These are phyloP conservation scores for Neodiprion lecontei DNA, from an alignment of 1,140 invertebrate genomes.

Conservation along the genomic window DNA sequence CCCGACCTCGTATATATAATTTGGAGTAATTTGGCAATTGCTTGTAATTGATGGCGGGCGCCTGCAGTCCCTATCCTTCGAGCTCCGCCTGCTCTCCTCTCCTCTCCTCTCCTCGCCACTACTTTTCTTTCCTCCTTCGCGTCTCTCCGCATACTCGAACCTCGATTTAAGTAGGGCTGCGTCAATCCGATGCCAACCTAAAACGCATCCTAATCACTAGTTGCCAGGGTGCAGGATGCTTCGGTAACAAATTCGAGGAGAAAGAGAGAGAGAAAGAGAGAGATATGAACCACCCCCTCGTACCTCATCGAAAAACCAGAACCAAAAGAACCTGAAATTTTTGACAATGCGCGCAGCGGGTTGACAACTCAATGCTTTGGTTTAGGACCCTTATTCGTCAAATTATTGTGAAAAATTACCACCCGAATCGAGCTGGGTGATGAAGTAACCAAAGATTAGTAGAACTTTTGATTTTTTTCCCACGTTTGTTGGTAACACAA, in stretches of 20 bases:
- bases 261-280: constrained; percentile 17
- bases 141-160: not conserved
- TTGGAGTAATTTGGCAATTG: constrained; percentile 60
- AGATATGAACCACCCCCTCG: not conserved
- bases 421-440: too few relatives aligned
- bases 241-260: not conserved
- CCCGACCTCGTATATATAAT: constrained; percentile 43
- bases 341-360: too few relatives aligned
- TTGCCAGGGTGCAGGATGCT: not conserved
- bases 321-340: too few relatives aligned
- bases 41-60: constrained; percentile 54
- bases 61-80: constrained; percentile 43
- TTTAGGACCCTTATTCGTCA: too few relatives aligned
- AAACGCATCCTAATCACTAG: not conserved
- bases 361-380: too few relatives aligned
- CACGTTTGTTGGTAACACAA: too few relatives aligned
- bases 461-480: too few relatives aligned
- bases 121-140: too few relatives aligned
- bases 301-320: too few relatives aligned
- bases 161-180: constrained; percentile 53
- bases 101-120: constrained; percentile 28
- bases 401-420: too few relatives aligned
- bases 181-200: not conserved
- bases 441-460: too few relatives aligned
- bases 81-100: constrained; percentile 41